Percentiles rank a stretch among this genome's conserved stretches.
Evolutionary conservation across 2,888 invertebrate genomes (phyloP).

Genomic region (Drosophila phalerata): DNA sequence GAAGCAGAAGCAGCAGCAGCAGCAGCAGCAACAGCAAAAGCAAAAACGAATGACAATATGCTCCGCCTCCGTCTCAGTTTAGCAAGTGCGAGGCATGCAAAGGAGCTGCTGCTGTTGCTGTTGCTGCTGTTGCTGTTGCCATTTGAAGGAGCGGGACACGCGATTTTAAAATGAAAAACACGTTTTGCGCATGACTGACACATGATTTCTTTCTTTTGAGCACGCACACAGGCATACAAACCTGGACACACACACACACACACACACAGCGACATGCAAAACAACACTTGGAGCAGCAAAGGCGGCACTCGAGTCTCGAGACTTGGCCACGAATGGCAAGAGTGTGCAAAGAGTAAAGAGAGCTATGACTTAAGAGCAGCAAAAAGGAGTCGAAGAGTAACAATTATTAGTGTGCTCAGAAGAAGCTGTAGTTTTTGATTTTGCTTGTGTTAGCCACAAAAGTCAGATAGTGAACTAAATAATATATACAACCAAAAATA

Average conservation of each 20-base stretch:
- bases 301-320: slow-evolving; percentile 41
- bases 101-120: slow-evolving; percentile 50
- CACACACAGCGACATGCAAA: slow-evolving; percentile 36
- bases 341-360: slow-evolving; percentile 44
- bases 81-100: slow-evolving; percentile 73
- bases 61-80: slow-evolving; percentile 82
- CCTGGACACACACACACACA: slow-evolving; percentile 25
- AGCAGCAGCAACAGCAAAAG: slow-evolving; percentile 22
- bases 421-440: slow-evolving; percentile 27
- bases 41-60: slow-evolving; percentile 65
- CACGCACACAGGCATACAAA: slow-evolving; percentile 34
- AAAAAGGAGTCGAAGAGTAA: slow-evolving; percentile 44
- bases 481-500: background rate
- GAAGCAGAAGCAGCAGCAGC: slow-evolving; percentile 8
- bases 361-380: slow-evolving; percentile 48
- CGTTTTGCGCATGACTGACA: slow-evolving; percentile 82
- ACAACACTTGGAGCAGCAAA: slow-evolving; percentile 49
- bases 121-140: slow-evolving; percentile 24
- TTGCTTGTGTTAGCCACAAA: background rate
- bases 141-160: slow-evolving; percentile 67
- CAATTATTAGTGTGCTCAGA: slow-evolving; percentile 42
- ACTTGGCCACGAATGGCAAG: slow-evolving; percentile 28
- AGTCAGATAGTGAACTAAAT: slow-evolving; percentile 12
- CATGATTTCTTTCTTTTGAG: slow-evolving; percentile 67
- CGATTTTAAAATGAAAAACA: slow-evolving; percentile 79